Evolutionary conservation across 2,113 vertebrate species (phyloP), one percentile per base, ranked within the genome.

Genomic region (Irena cyanogastra): DNA sequence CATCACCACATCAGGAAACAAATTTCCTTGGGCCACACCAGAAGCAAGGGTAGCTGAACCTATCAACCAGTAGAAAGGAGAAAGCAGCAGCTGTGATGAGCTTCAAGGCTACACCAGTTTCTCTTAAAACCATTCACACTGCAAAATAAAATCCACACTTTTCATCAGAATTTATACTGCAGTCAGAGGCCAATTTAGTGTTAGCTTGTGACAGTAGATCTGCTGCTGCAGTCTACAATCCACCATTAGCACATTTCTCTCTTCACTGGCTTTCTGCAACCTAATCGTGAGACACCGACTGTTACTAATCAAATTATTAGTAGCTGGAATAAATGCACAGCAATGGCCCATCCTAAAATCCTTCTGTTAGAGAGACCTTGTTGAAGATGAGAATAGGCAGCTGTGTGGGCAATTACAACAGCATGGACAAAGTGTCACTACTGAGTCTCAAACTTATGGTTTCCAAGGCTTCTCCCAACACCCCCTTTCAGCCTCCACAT

Each of bases 361-460:
- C 13, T 72, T 64, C 70, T 68, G 9, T 50, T 37, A 83, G 28
- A 21, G 27, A 69, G 74, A 72, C 31, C 37, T 65, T 41, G 31
- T 3, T 60, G 54, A 74, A 76, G 66, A 71, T 69, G 54, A 80
- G n/a, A 83, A 61, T 0, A 0, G 30, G 20, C 37, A 80, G 53
- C 75, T 69, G 31, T 12, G 41, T 33, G 61, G 57, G 42, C 45
- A 83, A 37, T 52, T 41, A 30, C 17, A 39, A 42, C 41, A 47
- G 16, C 10, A 1, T 1, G 2, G 59, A 77, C 8, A 57, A 18
- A 0, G 0, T 18, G 37, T n/a, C 56, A 28, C 75, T 47, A 24
- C 56, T 9, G 16, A 68, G 31, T 45, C 50, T 66, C 90, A 80
- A 22, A n/a, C 13, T 11, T 52, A 3, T 2, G 9, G 16, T 37